Percentiles rank a stretch among this genome's conserved stretches.
Evolutionary conservation across 2,797 vertebrate genomes (phyloP).

Genomic region (Amblyraja radiata): DNA sequence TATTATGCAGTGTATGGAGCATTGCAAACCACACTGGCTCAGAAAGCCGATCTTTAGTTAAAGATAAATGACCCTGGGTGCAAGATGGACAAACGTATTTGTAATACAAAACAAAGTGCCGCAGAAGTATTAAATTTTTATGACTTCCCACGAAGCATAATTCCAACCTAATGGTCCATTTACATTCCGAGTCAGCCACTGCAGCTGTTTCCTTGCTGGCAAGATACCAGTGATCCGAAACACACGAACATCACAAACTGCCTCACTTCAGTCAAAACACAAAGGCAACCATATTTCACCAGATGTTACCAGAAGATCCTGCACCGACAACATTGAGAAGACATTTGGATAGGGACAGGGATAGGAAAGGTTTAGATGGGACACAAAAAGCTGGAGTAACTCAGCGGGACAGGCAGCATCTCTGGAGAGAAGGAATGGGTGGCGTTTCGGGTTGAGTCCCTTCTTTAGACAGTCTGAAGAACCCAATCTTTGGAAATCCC

Average conservation of each 20-base stretch:
- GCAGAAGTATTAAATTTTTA: background rate
- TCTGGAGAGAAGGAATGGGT: too few species aligned
- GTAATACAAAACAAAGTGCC: constrained; percentile 8
- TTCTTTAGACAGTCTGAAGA: too few species aligned
- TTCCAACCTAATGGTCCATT: constrained; percentile 17
- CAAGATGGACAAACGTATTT: background rate
- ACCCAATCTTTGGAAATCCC: too few species aligned
- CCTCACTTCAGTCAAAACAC: background rate
- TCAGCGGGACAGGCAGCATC: too few species aligned
- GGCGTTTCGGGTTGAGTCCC: too few species aligned
- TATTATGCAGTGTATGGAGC: background rate
- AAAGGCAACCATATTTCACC: background rate
- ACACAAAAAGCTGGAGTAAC: too few species aligned
- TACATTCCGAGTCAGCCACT: background rate
- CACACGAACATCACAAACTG: background rate
- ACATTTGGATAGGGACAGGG: too few species aligned
- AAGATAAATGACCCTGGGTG: background rate
- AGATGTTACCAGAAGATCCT: background rate
- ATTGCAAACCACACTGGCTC: background rate
- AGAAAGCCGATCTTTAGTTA: background rate
- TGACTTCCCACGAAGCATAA: background rate
- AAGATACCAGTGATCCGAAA: background rate
- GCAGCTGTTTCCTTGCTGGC: background rate
- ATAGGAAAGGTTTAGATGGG: too few species aligned
- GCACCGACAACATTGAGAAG: too few species aligned